A percentile compares a stretch with the other conserved stretches of the same genome.
These are phyloP conservation scores for Macrosoma leucophasiata DNA, from an alignment of 2,888 invertebrate genomes.

Conservation along the genomic window DNA sequence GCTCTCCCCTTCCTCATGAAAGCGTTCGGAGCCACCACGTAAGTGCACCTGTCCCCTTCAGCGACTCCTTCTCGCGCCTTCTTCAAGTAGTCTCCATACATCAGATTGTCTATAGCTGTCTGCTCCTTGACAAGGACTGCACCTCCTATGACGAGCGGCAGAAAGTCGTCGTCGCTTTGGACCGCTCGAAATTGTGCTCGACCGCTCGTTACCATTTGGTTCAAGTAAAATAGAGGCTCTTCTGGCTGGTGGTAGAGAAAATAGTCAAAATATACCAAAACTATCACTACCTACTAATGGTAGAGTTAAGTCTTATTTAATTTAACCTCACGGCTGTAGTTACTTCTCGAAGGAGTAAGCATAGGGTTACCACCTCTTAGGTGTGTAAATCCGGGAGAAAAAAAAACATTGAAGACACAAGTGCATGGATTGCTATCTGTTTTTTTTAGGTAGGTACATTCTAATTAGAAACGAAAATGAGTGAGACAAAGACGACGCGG, in stretches of 20 bases:
- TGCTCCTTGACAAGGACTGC: constrained; percentile 79
- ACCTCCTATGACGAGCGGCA: constrained; percentile 46
- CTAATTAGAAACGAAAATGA: too few relatives aligned
- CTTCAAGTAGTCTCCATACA: constrained; percentile 81
- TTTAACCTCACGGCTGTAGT: too few relatives aligned
- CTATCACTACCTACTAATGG: too few relatives aligned
- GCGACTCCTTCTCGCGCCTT: constrained; percentile 73
- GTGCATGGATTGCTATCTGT: too few relatives aligned
- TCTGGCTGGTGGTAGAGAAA: constrained; percentile 40
- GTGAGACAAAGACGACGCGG: too few relatives aligned
- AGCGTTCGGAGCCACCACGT: constrained; percentile 82
- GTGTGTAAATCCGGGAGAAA: too few relatives aligned
- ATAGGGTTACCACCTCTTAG: too few relatives aligned
- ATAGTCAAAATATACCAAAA: neutral
- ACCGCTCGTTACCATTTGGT: constrained; percentile 54
- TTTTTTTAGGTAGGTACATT: too few relatives aligned
- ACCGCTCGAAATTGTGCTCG: constrained; percentile 53
- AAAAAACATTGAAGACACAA: too few relatives aligned
- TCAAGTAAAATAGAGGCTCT: constrained; percentile 56
- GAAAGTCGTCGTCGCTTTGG: constrained; percentile 36
- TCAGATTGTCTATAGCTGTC: constrained; percentile 79
- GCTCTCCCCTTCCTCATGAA: constrained; percentile 81
- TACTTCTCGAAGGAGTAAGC: too few relatives aligned
- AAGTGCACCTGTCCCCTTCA: constrained; percentile 83
- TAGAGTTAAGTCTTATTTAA: too few relatives aligned